Evolutionary conservation across 2,888 invertebrate genomes (phyloP).

Genomic region (Himalopsyche kuldschensis): DNA sequence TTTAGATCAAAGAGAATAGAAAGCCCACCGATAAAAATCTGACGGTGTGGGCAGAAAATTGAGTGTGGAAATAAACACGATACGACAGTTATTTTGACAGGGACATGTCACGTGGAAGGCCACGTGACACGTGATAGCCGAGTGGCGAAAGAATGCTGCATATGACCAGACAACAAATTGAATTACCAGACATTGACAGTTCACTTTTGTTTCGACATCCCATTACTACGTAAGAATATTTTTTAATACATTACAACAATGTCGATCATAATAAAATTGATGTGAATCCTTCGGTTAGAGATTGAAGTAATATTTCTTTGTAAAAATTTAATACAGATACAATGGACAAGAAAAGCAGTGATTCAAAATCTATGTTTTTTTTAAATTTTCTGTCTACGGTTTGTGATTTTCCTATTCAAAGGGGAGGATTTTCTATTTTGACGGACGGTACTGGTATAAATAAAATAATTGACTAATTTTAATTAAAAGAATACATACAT

Average conservation of each 20-base stretch:
- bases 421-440: too few relatives aligned
- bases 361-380: too few relatives aligned
- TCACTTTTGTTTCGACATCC: neutral
- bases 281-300: too few relatives aligned
- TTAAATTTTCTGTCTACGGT: too few relatives aligned
- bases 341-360: too few relatives aligned
- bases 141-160: neutral
- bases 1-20: neutral
- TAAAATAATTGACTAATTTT: too few relatives aligned
- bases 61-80: neutral
- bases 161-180: neutral
- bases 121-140: neutral
- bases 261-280: too few relatives aligned
- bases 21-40: neutral
- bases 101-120: neutral
- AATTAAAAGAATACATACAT: too few relatives aligned
- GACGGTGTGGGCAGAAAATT: neutral
- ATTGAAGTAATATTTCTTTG: too few relatives aligned
- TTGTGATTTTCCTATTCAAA: too few relatives aligned
- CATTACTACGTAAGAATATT: neutral
- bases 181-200: neutral
- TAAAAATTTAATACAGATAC: too few relatives aligned
- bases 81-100: neutral
- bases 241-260: neutral
- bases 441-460: too few relatives aligned